Evolutionary conservation across 2,888 invertebrate species (phyloP).

Genomic region (Mythimna ferrago): DNA sequence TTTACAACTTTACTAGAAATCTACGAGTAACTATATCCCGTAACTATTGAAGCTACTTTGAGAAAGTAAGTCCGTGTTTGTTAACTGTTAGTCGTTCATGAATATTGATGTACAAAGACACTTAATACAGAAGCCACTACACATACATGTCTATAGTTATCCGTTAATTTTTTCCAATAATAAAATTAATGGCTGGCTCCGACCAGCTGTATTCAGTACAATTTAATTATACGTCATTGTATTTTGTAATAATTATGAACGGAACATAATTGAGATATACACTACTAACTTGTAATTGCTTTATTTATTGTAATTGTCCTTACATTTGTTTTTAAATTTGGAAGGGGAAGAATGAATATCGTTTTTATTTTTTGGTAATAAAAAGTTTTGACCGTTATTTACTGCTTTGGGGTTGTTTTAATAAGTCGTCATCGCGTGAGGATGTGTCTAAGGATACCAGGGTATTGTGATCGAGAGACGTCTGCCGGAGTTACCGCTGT

Average conservation of each 20-base stretch:
- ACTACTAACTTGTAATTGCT: conserved; percentile 68
- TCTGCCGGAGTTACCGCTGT: neutral
- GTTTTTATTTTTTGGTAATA: conserved; percentile 13
- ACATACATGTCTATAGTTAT: neutral
- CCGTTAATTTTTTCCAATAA: conserved; percentile 35
- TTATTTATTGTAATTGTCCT: conserved; percentile 69
- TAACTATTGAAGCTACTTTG: neutral
- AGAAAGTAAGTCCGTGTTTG: neutral
- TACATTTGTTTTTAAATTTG: conserved; percentile 40
- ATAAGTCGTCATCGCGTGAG: conserved; percentile 37
- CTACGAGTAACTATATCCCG: neutral
- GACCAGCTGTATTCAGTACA: conserved; percentile 66
- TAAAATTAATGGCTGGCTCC: conserved; percentile 26
- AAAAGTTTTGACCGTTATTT: conserved; percentile 19
- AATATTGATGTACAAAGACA: conserved; percentile 23
- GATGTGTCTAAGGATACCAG: neutral
- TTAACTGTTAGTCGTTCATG: conserved; percentile 16
- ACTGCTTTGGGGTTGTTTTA: conserved; percentile 28
- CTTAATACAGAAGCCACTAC: conserved; percentile 5
- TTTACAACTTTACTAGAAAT: neutral
- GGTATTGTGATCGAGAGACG: neutral
- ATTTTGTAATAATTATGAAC: conserved; percentile 65
- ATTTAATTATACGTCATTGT: conserved; percentile 68
- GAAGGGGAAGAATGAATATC: conserved; percentile 3
- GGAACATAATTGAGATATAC: conserved; percentile 72